Evolutionary conservation across 2,797 vertebrate species (phyloP).

Genomic region (Iguana delicatissima): DNA sequence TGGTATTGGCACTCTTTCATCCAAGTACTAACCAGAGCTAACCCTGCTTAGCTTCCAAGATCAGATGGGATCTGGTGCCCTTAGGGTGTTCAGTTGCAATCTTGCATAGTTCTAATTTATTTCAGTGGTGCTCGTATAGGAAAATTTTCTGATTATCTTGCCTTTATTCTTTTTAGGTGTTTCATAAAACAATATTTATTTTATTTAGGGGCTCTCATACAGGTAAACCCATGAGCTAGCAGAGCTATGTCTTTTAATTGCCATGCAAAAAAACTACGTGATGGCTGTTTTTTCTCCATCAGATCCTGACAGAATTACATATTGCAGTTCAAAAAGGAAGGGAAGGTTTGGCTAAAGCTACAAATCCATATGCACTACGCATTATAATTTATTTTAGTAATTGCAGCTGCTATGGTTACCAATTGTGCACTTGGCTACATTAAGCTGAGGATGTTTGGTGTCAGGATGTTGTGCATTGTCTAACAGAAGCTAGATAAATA

Average conservation of each 20-base stretch:
- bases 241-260: neutral
- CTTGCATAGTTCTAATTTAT: neutral
- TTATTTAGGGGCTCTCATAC: neutral
- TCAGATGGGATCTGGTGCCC: too few relatives aligned
- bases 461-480: conserved; percentile 59
- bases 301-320: conserved; percentile 26
- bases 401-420: conserved; percentile 79
- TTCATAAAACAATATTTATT: conserved; percentile 46
- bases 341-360: conserved; percentile 46
- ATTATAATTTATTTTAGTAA: conserved; percentile 50
- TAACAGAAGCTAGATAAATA: conserved; percentile 55
- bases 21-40: too few relatives aligned
- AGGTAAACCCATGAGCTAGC: neutral
- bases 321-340: conserved; percentile 48
- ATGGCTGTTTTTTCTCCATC: conserved; percentile 32
- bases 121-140: neutral
- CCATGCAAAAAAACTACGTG: neutral
- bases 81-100: neutral
- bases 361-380: conserved; percentile 56
- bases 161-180: conserved; percentile 35
- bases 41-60: too few relatives aligned
- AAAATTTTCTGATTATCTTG: neutral
- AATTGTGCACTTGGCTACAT: conserved; percentile 66
- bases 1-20: too few relatives aligned
- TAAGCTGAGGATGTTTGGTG: conserved; percentile 60